Evolutionary conservation across 2,113 vertebrate species (phyloP), one percentile per base, ranked within the genome.

Genomic region (Brevimyrus niger): DNA sequence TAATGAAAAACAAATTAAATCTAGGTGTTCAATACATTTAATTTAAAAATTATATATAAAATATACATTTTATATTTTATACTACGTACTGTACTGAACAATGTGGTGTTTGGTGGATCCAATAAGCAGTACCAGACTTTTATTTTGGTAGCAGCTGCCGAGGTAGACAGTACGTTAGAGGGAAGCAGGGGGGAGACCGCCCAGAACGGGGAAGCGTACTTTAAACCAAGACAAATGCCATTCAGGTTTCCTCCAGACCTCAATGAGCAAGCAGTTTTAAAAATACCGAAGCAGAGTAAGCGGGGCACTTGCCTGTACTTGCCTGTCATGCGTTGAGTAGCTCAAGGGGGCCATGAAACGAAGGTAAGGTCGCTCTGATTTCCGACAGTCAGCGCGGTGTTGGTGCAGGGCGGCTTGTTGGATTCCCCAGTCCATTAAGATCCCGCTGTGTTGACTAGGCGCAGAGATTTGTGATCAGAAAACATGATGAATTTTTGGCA

Each of bases 121-220:
- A 84, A 46, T 46, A 47, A 50, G 47, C 65, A 9, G 61, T 50
- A 17, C 27, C 47, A 46, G 88, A 89, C 88, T 89, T 89, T 89
- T 89, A 89, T 84, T 89, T 89, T 89, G 88, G 80, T 46, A 84
- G 88, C 76, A 27, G 38, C 38, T 9, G 27, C 27, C 23, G 38
- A 84, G 76, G 23, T 23, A 10, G 82, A 10, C 19, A 9, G 7
- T 61, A 80, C 23, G 88, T 35, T 83, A 44, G 88, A 55, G 80
- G 76, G 88, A 23, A 27, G 51, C 69, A 48, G 38, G 6, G 73
- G 73, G 44, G 13, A 73, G 61, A 27, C 85, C 85, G 48, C 85
- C 85, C 85, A 51, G 27, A 51, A 55, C 48, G 27, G 85, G 48
- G 85, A 55, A 7, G 85, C 50, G 50, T 35, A 19, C 50, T 87